Evolutionary conservation across 2,113 vertebrate species (phyloP), one percentile per base, ranked within the genome.

Genomic region (Regulus satrapa): DNA sequence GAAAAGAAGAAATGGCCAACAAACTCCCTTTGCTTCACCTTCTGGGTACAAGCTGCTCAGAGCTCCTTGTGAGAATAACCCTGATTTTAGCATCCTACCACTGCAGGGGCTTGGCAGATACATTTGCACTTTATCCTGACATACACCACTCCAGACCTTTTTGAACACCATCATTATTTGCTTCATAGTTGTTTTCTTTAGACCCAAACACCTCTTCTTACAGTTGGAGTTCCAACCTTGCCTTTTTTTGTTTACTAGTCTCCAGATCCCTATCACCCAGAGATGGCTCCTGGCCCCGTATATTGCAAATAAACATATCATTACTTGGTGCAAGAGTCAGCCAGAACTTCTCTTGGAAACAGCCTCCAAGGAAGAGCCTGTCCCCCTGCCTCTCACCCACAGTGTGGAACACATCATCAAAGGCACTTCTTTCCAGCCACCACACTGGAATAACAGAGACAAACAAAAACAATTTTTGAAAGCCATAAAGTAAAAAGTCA

Each of bases 221-320:
- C 32, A 80, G 49, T 66, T 24, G 56, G 59, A 86, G 59, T 78
- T 96, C 55, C 72, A 90, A 62, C 46, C 68, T 86, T 84, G 85
- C 48, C 36, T 88, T 55, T 74, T 88, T 80, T 66, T 94, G 82
- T 90, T 95, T 94, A 96, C 55, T 56, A 67, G 59, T 74, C 51
- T 91, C 82, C 81, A 92, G 67, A 85, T 88, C 72, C 55, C 63
- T 93, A 77, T 93, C 92, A 76, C 28, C 49, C 51, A 80, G 88
- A 90, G 85, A 86, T 1, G 0, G 80, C 90, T 88, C 79, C 85
- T 88, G 92, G 75, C 88, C 94, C 82, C 75, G 54, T 34, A 48
- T 40, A 94, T 18, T 67, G 64, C 85, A 92, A 89, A 90, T 67
- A 96, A 96, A 94, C 88, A 43, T 58, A 79, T 83, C 71, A 85